A percentile compares a stretch with the other conserved stretches of the same genome.
Conservation (phyloP, 2,113 vertebrate genomes). For the Phaetusa simplex region DNA sequence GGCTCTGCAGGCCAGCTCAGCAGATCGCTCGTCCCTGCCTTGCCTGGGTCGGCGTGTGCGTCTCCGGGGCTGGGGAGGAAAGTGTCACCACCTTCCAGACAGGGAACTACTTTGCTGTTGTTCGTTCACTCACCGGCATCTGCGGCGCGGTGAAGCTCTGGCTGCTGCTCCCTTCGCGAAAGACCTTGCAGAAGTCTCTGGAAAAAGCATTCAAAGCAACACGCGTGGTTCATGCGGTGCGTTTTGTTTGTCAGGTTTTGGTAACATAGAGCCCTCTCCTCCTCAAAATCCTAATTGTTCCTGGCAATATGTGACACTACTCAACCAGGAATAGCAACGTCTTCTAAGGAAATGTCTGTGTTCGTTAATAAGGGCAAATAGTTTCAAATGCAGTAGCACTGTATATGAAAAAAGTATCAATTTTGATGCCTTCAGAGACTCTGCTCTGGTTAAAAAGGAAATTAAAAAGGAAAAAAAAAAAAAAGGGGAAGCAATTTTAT, state of each 20-base stretch:
- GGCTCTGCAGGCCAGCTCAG: conserved; percentile 58
- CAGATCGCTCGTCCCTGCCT: neutral
- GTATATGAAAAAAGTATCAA: neutral
- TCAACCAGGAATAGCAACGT: neutral
- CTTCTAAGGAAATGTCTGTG: neutral
- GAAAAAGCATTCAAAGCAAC: neutral
- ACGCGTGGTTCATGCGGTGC: accelerated
- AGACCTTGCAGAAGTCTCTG: neutral
- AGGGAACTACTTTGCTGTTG: neutral
- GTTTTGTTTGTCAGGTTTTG: neutral
- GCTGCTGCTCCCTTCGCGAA: neutral
- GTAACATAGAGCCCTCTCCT: neutral
- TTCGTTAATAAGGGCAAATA: neutral
- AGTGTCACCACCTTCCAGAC: neutral
- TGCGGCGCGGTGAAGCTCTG: neutral
- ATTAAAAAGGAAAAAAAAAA: neutral
- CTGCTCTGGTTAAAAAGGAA: neutral
- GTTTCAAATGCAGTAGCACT: neutral
- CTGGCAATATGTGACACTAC: neutral
- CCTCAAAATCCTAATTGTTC: neutral
- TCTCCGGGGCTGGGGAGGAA: neutral
- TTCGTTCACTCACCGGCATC: neutral
- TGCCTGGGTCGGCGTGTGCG: neutral
- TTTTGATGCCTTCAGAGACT: neutral
- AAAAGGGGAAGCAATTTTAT: neutral